Evolutionary conservation across 1,140 invertebrate genomes (phyloP), one percentile per base, ranked within the genome.

Genomic region (Camponotus pennsylvanicus): DNA sequence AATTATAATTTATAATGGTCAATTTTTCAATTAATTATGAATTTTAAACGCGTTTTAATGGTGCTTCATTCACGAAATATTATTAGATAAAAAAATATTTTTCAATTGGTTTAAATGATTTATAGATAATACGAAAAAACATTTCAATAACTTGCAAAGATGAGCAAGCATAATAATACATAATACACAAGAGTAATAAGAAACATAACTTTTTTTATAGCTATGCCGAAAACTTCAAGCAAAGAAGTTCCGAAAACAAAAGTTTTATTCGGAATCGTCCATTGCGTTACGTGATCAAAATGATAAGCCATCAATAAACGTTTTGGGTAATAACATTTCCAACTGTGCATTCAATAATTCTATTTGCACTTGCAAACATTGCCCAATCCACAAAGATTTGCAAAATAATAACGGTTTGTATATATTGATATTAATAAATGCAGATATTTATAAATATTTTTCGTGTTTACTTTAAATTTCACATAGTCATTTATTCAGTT

Each of bases 391-490:
- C 9, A 67, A 67, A 67, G n/a, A 67, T 67, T 67, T 67, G 64
- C 37, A 67, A 67, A 67, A 67, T 40, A 67, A 67, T 67, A 67
- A 67, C 37, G 37, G 64, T 67, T 67, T 67, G 64, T 42, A 42
- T 67, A 42, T 67, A 67, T 18, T 40, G 34, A n/a, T 42, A 6
- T 8, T 37, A 37, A 37, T 37, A 37, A 37, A 37, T 67, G 11
- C 63, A 67, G 18, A 67, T 67, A 67, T 67, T 67, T n/a, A 67
- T 67, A 67, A 67, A 67, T 67, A 67, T 42, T 21, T 67, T 67
- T 67, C 1, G 18, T 66, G 32, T 67, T 11, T 5, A 21, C 64
- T 42, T 42, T 67, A 67, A 67, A 40, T 67, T 67, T 37, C 9
- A 67, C 37, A 21, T 67, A 42, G 18, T 55, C 18, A 55, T 55